These are phyloP conservation scores for Falco novaeseelandiae DNA, from an alignment of 2,797 vertebrate species.

Conservation along the genomic window DNA sequence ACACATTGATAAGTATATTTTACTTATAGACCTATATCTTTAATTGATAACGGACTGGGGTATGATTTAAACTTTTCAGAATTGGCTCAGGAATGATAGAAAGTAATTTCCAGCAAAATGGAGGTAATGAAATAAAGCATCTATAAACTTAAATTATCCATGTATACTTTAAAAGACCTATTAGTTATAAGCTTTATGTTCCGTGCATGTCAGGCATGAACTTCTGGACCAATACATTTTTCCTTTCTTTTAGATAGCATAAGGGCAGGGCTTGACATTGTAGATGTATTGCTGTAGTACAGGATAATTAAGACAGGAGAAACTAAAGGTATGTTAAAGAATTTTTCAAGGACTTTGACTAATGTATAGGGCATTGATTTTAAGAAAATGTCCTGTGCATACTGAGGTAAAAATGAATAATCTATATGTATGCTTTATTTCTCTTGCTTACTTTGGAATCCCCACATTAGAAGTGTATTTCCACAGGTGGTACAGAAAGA, in stretches of 20 bases:
- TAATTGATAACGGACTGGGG: not conserved
- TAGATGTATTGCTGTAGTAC: not conserved
- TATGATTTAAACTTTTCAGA: constrained; percentile 13
- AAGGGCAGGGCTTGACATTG: not conserved
- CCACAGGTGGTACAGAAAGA: not conserved
- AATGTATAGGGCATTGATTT: not conserved
- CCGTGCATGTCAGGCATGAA: not conserved
- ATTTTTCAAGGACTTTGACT: not conserved
- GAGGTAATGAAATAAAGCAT: constrained; percentile 4
- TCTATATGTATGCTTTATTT: not conserved
- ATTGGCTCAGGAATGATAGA: constrained; percentile 8
- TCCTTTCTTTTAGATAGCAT: not conserved
- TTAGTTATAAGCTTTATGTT: not conserved
- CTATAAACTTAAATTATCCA: not conserved
- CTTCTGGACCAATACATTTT: not conserved
- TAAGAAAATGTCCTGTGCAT: not conserved
- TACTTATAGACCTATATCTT: not conserved
- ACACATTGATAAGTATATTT: not conserved
- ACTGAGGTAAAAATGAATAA: not conserved
- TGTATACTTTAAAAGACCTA: constrained; percentile 6
- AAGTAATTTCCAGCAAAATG: not conserved
- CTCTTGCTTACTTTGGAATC: not conserved
- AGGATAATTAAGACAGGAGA: not conserved
- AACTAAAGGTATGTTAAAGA: not conserved
- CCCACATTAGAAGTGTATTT: not conserved